Evolutionary conservation across 2,113 vertebrate species (phyloP).

Genomic region (Leptocoma aspasia): DNA sequence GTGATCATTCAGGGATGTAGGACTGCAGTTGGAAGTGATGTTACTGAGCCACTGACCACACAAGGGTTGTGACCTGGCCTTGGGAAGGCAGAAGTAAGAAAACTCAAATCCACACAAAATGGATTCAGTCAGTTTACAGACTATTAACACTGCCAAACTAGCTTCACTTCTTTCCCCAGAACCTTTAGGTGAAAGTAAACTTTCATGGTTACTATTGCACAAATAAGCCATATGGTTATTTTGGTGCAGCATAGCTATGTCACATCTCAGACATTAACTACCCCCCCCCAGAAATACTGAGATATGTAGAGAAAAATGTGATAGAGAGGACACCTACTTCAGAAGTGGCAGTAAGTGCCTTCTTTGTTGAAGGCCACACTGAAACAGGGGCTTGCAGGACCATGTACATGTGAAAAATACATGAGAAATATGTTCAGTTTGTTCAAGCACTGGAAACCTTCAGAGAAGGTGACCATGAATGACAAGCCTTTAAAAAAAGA

Average conservation of each 20-base stretch:
- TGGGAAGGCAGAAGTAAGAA: neutral
- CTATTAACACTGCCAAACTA: neutral
- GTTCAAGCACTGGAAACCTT: neutral
- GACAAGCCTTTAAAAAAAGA: neutral
- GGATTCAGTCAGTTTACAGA: neutral
- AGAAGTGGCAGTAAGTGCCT: neutral
- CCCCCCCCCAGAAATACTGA: neutral
- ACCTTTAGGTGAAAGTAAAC: neutral
- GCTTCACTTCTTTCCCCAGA: neutral
- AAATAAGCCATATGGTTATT: neutral
- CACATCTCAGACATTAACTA: neutral
- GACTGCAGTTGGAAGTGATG: neutral
- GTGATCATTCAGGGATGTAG: neutral
- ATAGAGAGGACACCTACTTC: neutral
- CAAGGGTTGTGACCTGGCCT: neutral
- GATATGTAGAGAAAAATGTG: neutral
- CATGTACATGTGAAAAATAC: accelerated
- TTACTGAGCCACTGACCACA: accelerated
- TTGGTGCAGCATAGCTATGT: neutral
- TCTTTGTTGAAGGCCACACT: neutral
- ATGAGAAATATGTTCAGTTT: neutral
- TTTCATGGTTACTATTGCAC: neutral
- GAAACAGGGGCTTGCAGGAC: neutral
- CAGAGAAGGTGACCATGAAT: neutral
- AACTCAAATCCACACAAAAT: neutral